Conservation (phyloP, 2,113 vertebrate genomes). For the Vireo altiloquus region DNA sequence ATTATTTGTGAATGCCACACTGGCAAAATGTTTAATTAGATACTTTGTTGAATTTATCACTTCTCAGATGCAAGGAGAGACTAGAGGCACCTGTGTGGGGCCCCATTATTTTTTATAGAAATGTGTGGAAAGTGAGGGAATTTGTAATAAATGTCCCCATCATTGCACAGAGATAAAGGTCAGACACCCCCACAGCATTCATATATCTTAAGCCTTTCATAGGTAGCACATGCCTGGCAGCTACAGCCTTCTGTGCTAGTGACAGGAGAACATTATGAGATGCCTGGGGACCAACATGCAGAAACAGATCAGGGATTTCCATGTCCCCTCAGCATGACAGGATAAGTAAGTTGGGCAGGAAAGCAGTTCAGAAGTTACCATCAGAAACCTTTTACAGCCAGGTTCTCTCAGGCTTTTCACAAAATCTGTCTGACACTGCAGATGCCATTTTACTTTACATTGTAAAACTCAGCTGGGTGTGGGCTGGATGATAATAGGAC, state of each 20-base stretch:
- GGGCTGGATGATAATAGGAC: background rate
- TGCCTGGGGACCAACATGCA: background rate
- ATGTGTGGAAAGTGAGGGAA: background rate
- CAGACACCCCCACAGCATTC: background rate
- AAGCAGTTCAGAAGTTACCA: background rate
- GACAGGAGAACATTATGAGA: background rate
- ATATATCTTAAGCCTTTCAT: background rate
- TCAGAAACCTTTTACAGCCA: background rate
- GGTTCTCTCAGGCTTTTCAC: background rate
- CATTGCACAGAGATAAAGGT: constrained; percentile 41
- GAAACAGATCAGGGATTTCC: background rate
- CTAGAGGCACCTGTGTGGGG: background rate
- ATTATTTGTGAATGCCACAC: constrained; percentile 56
- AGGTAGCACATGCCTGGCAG: background rate
- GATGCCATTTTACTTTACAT: background rate
- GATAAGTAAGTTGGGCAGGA: background rate
- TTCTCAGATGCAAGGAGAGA: background rate
- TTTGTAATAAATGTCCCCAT: constrained; percentile 33
- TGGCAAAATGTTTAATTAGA: constrained; percentile 65
- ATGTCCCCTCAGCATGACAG: background rate
- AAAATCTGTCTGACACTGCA: background rate
- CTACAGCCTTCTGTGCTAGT: background rate
- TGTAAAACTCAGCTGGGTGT: background rate
- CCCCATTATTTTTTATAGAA: constrained; percentile 39
- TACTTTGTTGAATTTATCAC: constrained; percentile 41